Evolutionary conservation across 2,113 vertebrate species (phyloP).

Genomic region (Genyomyrus donnyi): DNA sequence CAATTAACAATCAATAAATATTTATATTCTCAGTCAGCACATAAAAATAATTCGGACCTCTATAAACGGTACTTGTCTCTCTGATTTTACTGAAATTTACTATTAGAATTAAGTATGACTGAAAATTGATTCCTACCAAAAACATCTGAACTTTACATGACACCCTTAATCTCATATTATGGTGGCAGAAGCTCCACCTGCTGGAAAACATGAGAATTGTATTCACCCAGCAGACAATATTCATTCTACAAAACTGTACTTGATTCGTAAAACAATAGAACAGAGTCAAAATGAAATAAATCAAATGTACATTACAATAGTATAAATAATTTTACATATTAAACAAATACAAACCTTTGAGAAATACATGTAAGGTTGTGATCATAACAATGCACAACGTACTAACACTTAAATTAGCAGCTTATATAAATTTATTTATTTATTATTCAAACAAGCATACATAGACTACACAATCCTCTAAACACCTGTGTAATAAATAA

Average conservation of each 20-base stretch:
- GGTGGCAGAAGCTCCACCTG: slow-evolving; percentile 1
- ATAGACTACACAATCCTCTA: neutral
- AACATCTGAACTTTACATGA: neutral
- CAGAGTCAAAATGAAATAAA: neutral
- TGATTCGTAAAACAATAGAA: slow-evolving; percentile 7
- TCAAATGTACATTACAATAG: neutral
- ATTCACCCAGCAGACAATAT: neutral
- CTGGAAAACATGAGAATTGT: slow-evolving; percentile 4
- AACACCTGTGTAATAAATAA: neutral
- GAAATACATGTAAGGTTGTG: neutral
- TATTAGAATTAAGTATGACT: neutral
- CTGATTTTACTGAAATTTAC: neutral
- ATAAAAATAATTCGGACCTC: neutral
- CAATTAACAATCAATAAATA: neutral
- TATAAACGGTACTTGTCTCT: neutral
- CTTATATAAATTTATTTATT: neutral
- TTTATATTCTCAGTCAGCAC: neutral
- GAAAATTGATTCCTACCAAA: neutral
- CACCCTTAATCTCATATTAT: neutral
- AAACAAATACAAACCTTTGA: neutral
- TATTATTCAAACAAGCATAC: neutral
- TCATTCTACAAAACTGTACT: neutral
- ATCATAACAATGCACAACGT: neutral
- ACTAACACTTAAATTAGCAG: neutral
- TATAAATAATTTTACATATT: neutral